Percentiles rank a stretch among this genome's conserved stretches.
Evolutionary conservation across 2,888 invertebrate species (phyloP).

Genomic region (Hylaea fasciaria): DNA sequence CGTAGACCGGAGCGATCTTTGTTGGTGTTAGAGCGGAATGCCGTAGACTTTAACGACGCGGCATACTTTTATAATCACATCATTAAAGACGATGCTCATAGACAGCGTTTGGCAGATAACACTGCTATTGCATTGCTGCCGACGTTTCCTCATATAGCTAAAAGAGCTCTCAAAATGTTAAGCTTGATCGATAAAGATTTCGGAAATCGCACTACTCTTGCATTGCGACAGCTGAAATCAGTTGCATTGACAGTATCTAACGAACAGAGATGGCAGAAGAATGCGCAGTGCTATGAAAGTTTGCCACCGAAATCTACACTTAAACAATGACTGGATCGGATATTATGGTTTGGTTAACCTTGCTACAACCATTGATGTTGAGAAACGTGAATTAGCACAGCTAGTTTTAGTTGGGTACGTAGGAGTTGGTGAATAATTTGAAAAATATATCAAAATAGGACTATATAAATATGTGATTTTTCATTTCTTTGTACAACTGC

Average conservation of each 20-base stretch:
- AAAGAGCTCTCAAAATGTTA: slow-evolving; percentile 91
- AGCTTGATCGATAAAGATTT: slow-evolving; percentile 89
- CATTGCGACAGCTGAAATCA: slow-evolving; percentile 31
- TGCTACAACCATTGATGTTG: not conserved
- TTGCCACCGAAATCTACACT: slow-evolving; percentile 8
- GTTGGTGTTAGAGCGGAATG: slow-evolving; percentile 45
- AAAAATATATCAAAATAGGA: no score
- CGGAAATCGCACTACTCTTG: slow-evolving; percentile 85
- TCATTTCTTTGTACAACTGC: no score
- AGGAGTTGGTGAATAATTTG: no score
- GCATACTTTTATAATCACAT: slow-evolving; percentile 88
- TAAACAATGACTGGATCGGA: not conserved
- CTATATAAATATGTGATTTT: no score
- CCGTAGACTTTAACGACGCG: slow-evolving; percentile 81
- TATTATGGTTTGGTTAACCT: not conserved
- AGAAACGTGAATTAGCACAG: no score
- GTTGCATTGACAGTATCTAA: slow-evolving; percentile 13
- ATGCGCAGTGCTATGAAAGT: slow-evolving; percentile 32
- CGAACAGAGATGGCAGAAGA: slow-evolving; percentile 22
- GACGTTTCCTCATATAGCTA: slow-evolving; percentile 64
- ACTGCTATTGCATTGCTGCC: slow-evolving; percentile 22
- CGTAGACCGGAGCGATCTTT: slow-evolving; percentile 42
- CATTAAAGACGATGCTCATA: slow-evolving; percentile 81
- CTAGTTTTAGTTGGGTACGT: no score
- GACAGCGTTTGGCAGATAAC: slow-evolving; percentile 28